Evolutionary conservation across 2,797 vertebrate genomes (phyloP).

Genomic region (Amblyraja radiata): DNA sequence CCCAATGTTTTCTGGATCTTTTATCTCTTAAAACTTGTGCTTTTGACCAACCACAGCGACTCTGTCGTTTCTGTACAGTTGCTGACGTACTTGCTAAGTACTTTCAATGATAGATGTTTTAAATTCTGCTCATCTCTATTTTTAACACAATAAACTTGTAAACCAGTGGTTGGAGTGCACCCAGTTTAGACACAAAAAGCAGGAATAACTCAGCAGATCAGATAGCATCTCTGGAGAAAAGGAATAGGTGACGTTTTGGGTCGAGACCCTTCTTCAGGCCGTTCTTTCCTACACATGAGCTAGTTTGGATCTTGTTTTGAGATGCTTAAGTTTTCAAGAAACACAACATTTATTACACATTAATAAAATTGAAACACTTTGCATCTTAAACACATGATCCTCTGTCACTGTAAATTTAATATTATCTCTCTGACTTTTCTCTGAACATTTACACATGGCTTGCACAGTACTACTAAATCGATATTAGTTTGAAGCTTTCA

Average conservation of each 20-base stretch:
- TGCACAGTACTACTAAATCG: background rate
- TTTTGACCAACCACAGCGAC: too few relatives aligned
- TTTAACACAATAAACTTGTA: background rate
- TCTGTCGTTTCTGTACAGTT: too few relatives aligned
- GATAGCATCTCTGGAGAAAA: too few relatives aligned
- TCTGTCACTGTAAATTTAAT: background rate
- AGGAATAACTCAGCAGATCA: too few relatives aligned
- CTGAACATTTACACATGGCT: conserved; percentile 29
- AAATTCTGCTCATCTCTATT: too few relatives aligned
- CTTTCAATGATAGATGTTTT: too few relatives aligned
- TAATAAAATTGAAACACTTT: background rate
- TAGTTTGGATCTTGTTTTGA: background rate
- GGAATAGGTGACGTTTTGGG: too few relatives aligned
- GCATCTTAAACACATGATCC: background rate
- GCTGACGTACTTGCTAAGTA: too few relatives aligned
- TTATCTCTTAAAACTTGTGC: too few relatives aligned
- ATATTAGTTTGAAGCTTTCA: conserved; percentile 27
- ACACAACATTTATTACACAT: background rate
- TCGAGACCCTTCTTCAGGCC: too few relatives aligned
- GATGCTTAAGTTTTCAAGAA: background rate
- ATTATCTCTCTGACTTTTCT: background rate
- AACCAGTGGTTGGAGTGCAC: background rate
- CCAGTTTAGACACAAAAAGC: background rate
- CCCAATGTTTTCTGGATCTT: too few relatives aligned
- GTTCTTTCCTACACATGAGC: too few relatives aligned